These are phyloP conservation scores for Motacilla tschutschensis DNA, from an alignment of 2,113 vertebrate genomes.

Conservation along the genomic window DNA sequence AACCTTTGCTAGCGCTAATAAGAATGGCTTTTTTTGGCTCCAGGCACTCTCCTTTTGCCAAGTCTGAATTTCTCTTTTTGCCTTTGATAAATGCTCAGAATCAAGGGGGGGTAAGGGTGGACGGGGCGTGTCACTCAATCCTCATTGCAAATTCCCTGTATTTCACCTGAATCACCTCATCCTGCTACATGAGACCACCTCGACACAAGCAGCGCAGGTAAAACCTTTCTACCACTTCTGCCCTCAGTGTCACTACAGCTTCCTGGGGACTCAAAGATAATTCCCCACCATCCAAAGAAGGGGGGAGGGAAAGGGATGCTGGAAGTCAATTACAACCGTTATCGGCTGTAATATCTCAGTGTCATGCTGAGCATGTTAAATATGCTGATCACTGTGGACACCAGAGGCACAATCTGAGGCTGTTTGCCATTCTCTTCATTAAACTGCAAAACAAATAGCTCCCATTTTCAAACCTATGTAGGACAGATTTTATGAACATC, in stretches of 20 bases:
- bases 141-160: background rate
- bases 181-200: background rate
- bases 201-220: background rate
- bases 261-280: slow-evolving; percentile 30
- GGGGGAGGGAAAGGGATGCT: slow-evolving; percentile 54
- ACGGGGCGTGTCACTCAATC: background rate
- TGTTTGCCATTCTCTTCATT: slow-evolving; percentile 83
- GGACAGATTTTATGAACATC: slow-evolving; percentile 55
- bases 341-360: slow-evolving; percentile 78
- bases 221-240: background rate
- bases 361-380: slow-evolving; percentile 87
- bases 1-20: slow-evolving; percentile 43
- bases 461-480: slow-evolving; percentile 64
- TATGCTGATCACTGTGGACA: slow-evolving; percentile 79
- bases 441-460: slow-evolving; percentile 76
- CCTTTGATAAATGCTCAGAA: slow-evolving; percentile 6
- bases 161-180: background rate
- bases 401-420: slow-evolving; percentile 74
- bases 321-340: slow-evolving; percentile 80
- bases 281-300: slow-evolving; percentile 7
- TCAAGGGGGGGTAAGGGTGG: background rate
- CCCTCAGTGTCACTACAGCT: slow-evolving; percentile 6
- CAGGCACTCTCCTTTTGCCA: slow-evolving; percentile 36
- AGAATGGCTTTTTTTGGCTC: slow-evolving; percentile 50
- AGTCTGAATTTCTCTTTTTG: slow-evolving; percentile 34